phyloP scores from a whole-genome alignment of 2,797 vertebrate genomes.

The Sebastes paucispinis region DNA sequence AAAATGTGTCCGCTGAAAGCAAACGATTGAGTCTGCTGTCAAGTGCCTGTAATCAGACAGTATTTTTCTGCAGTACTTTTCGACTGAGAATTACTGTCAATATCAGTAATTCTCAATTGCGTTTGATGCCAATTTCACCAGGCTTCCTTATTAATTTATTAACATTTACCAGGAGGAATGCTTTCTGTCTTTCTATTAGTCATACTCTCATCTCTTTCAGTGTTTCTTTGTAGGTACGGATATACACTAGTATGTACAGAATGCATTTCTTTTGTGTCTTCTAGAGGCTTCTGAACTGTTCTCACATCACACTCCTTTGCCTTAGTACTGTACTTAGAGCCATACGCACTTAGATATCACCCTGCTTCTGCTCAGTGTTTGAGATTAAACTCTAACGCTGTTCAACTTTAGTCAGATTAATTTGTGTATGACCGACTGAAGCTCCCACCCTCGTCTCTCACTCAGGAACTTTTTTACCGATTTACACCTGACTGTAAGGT shows the following conservation, averaged over 20 bases:
- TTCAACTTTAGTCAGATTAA: not conserved
- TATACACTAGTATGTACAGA: constrained; percentile 1
- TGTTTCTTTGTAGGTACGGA: constrained; percentile 42
- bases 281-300: constrained; percentile 36
- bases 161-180: constrained; percentile 1
- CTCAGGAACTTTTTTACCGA: constrained; percentile 29
- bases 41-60: constrained; percentile 40
- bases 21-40: constrained; percentile 3
- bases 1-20: constrained; percentile 10
- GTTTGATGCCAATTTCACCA: not conserved
- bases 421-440: constrained; percentile 14
- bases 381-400: not conserved
- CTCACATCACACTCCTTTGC: constrained; percentile 44
- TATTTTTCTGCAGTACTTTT: constrained; percentile 2
- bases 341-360: not conserved
- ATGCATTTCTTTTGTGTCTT: constrained; percentile 16
- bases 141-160: constrained; percentile 42
- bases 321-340: constrained; percentile 51
- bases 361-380: constrained; percentile 7
- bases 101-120: not conserved
- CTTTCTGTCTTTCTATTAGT: not conserved
- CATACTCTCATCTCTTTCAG: not conserved
- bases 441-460: not conserved
- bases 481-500: constrained; percentile 20
- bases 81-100: not conserved